A percentile compares a stretch with the other conserved stretches of the same genome.
These are phyloP conservation scores for Iguana delicatissima DNA, from an alignment of 2,797 vertebrate genomes.

Conservation along the genomic window DNA sequence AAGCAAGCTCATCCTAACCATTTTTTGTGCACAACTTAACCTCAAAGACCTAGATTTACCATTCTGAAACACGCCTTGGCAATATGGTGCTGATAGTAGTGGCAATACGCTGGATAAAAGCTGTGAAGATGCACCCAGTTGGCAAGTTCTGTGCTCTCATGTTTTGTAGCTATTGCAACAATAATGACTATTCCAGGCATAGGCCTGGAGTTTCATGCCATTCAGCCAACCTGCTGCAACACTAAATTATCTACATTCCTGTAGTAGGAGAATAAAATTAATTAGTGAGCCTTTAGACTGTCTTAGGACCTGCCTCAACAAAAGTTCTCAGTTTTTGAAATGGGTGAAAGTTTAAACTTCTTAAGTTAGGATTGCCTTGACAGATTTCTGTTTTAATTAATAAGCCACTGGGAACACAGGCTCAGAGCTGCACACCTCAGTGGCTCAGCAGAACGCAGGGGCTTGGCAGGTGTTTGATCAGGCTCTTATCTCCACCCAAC, in stretches of 20 bases:
- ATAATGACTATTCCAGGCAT: neutral
- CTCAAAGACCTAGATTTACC: neutral
- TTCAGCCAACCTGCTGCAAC: neutral
- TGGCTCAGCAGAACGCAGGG: neutral
- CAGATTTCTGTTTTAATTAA: constrained; percentile 16
- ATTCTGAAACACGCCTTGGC: neutral
- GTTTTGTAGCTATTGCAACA: neutral
- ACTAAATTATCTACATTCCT: too few relatives aligned
- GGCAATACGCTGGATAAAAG: neutral
- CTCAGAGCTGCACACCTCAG: neutral
- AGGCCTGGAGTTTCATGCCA: neutral
- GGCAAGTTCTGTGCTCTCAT: neutral
- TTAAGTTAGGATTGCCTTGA: constrained; percentile 5
- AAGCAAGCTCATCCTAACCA: neutral
- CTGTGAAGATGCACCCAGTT: too few relatives aligned
- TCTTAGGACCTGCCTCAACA: neutral
- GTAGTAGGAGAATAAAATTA: neutral
- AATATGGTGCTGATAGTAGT: neutral
- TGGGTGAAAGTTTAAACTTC: neutral
- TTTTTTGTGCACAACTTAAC: neutral
- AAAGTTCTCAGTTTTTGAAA: neutral
- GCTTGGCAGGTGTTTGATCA: neutral
- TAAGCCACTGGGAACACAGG: neutral
- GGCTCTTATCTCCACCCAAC: neutral
- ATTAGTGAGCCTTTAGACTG: neutral